These are phyloP conservation scores for Heliothis virescens DNA, from an alignment of 1,140 invertebrate species.

Conservation along the genomic window DNA sequence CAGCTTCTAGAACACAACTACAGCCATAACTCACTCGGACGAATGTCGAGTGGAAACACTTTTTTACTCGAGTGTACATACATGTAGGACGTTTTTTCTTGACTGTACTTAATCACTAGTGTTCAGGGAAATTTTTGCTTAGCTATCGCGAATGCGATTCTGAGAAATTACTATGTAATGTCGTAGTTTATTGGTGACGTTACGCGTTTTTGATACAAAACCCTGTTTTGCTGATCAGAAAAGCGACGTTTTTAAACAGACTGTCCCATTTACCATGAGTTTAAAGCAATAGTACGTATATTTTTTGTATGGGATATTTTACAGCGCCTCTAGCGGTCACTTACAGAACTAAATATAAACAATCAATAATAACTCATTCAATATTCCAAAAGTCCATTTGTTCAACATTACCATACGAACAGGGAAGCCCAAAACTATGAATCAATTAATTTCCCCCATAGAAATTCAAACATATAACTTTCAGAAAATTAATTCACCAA, in stretches of 20 bases:
- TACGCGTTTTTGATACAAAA: not conserved
- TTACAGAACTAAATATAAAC: too few species aligned
- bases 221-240: not conserved
- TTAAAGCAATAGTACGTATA: too few species aligned
- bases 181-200: not conserved
- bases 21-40: conserved; percentile 44
- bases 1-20: conserved; percentile 31
- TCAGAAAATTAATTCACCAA: conserved; percentile 3
- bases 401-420: not conserved
- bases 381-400: not conserved
- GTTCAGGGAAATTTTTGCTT: conserved; percentile 37
- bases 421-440: not conserved
- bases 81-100: conserved; percentile 26
- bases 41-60: conserved; percentile 40
- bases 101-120: conserved; percentile 46
- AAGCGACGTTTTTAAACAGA: too few species aligned
- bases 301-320: too few species aligned
- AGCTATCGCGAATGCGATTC: conserved; percentile 5
- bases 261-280: too few species aligned
- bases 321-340: too few species aligned
- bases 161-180: conserved; percentile 1
- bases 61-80: conserved; percentile 36
- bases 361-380: too few species aligned
- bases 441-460: conserved; percentile 12
- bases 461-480: conserved; percentile 6